phyloP scores from a whole-genome alignment of 1,140 invertebrate genomes.

The Ips typographus region DNA sequence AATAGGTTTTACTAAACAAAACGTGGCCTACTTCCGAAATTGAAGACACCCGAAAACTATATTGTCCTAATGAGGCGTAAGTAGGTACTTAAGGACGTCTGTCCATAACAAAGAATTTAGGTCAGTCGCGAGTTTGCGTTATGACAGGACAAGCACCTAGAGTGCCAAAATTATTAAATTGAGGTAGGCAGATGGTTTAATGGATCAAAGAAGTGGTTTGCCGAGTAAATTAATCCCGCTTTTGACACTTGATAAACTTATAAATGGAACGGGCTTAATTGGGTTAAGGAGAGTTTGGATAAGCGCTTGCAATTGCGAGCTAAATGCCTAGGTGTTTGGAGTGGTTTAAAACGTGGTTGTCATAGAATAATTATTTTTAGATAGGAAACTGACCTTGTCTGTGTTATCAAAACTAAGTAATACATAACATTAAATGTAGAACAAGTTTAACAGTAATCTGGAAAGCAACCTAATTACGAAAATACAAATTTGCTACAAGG shows the following conservation, averaged over 20 bases:
- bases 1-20: background rate
- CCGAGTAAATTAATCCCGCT: background rate
- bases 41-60: slow-evolving; percentile 17
- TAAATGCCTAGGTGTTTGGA: no score
- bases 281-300: background rate
- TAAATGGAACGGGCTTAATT: background rate
- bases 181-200: slow-evolving; percentile 1
- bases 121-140: slow-evolving; percentile 5
- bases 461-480: no score
- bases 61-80: slow-evolving; percentile 13
- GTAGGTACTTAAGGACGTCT: slow-evolving; percentile 11
- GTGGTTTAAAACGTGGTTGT: no score
- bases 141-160: slow-evolving; percentile 4
- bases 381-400: no score
- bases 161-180: slow-evolving; percentile 6
- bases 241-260: background rate
- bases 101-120: slow-evolving; percentile 16
- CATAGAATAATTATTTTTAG: no score
- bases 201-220: slow-evolving; percentile 6
- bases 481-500: no score
- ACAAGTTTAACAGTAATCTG: no score
- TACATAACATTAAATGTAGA: no score
- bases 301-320: background rate
- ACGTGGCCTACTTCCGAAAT: slow-evolving; percentile 7
- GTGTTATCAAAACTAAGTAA: no score